A percentile compares a stretch with the other conserved stretches of the same genome.
Evolutionary conservation across 2,888 invertebrate genomes (phyloP).

Genomic region (Cheilosia pagana): DNA sequence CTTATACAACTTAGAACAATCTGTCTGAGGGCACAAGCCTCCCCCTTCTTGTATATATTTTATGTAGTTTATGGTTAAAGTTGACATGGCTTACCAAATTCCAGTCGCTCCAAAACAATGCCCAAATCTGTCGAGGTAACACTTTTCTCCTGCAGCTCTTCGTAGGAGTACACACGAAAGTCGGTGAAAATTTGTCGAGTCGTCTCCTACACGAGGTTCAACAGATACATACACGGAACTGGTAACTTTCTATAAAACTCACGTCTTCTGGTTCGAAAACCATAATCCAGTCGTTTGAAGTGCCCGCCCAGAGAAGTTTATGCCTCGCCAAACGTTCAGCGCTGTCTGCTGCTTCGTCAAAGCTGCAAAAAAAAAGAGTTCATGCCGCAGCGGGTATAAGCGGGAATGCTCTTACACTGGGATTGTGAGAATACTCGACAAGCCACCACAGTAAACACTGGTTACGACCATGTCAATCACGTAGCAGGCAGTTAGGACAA

Average conservation of each 20-base stretch:
- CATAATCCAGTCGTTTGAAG: constrained; percentile 87
- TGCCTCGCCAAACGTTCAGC: constrained; percentile 86
- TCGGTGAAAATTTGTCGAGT: constrained; percentile 73
- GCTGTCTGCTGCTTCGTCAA: constrained; percentile 86
- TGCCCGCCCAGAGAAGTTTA: constrained; percentile 87
- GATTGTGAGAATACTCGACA: constrained; percentile 87
- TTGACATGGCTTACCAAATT: constrained; percentile 84
- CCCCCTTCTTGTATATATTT: too few relatives aligned
- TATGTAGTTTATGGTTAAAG: too few relatives aligned
- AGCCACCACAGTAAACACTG: constrained; percentile 87
- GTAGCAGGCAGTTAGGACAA: constrained; percentile 78
- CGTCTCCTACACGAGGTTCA: constrained; percentile 71
- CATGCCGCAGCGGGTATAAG: background rate
- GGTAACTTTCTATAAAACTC: background rate
- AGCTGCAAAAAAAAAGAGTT: constrained; percentile 78
- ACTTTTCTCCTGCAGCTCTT: constrained; percentile 81
- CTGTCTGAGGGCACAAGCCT: too few relatives aligned
- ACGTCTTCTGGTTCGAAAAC: constrained; percentile 86
- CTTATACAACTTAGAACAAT: too few relatives aligned
- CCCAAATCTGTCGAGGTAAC: constrained; percentile 84
- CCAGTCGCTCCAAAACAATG: constrained; percentile 86
- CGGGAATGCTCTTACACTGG: constrained; percentile 83
- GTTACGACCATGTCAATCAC: constrained; percentile 85
- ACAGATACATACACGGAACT: background rate
- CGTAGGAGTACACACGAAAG: constrained; percentile 75